phyloP scores from a whole-genome alignment of 2,888 invertebrate species.

The Lampropteryx suffumata region DNA sequence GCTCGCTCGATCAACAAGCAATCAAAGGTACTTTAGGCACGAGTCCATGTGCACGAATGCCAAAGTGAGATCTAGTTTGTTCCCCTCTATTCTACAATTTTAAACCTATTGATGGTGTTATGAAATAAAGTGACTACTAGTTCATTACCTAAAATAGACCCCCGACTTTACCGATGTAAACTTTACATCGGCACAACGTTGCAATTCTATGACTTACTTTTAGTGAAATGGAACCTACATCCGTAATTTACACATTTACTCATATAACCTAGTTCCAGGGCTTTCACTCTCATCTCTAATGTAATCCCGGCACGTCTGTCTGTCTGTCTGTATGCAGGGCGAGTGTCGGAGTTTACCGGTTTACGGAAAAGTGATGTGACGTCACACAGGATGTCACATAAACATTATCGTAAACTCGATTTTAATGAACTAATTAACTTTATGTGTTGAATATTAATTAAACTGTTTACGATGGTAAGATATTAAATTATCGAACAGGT shows the following conservation, averaged over 20 bases:
- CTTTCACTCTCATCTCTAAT: slow-evolving; percentile 26
- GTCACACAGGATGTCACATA: slow-evolving; percentile 22
- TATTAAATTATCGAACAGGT: slow-evolving; percentile 6
- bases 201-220: not conserved
- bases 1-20: too few relatives aligned
- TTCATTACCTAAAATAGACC: too few relatives aligned
- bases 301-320: slow-evolving; percentile 5
- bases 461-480: slow-evolving; percentile 1
- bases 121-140: too few relatives aligned
- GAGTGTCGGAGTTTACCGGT: slow-evolving; percentile 9
- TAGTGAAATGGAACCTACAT: slow-evolving; percentile 4
- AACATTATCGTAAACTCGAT: slow-evolving; percentile 3
- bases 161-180: too few relatives aligned
- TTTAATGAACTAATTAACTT: slow-evolving; percentile 1
- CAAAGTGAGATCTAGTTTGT: too few relatives aligned
- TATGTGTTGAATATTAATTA: slow-evolving; percentile 8
- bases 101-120: too few relatives aligned
- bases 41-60: too few relatives aligned
- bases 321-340: slow-evolving; percentile 2
- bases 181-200: too few relatives aligned
- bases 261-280: slow-evolving; percentile 15
- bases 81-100: too few relatives aligned
- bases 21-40: too few relatives aligned
- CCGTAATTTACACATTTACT: slow-evolving; percentile 14
- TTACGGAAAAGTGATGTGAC: slow-evolving; percentile 11